These are phyloP conservation scores for Drosophila kurseongensis DNA, from an alignment of 1,140 invertebrate genomes.

Conservation along the genomic window DNA sequence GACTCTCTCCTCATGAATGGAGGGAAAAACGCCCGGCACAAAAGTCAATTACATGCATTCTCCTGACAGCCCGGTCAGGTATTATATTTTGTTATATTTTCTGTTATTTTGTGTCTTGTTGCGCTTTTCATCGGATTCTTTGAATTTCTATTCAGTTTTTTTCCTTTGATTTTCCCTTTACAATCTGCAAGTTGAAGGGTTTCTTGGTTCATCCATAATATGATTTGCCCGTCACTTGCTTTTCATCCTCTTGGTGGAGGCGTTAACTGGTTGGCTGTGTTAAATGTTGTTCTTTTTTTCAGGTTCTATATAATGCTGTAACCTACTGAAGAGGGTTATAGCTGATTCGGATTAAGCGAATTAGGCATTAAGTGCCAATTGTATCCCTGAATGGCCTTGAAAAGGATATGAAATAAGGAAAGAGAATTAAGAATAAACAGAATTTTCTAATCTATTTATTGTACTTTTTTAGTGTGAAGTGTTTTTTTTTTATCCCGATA, in stretches of 20 bases:
- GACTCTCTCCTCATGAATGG: conserved; percentile 31
- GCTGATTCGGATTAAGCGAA: conserved; percentile 23
- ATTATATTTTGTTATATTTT: conserved; percentile 58
- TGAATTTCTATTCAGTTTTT: conserved; percentile 51
- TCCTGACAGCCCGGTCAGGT: conserved; percentile 47
- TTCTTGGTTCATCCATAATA: conserved; percentile 35
- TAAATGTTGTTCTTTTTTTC: conserved; percentile 16
- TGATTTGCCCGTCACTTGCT: conserved; percentile 45
- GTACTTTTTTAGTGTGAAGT: neutral
- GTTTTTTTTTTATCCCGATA: neutral
- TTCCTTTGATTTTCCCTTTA: conserved; percentile 30
- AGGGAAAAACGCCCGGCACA: conserved; percentile 63
- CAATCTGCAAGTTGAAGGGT: conserved; percentile 66
- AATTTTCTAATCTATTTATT: conserved; percentile 7
- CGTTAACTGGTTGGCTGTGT: conserved; percentile 34
- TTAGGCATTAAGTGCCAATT: conserved; percentile 43
- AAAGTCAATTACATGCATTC: conserved; percentile 82
- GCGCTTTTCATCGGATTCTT: conserved; percentile 70
- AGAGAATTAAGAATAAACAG: neutral
- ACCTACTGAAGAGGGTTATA: conserved; percentile 14
- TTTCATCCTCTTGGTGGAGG: conserved; percentile 16
- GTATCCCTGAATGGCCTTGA: conserved; percentile 13
- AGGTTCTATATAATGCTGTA: conserved; percentile 13
- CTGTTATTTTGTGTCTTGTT: conserved; percentile 64
- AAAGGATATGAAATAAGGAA: neutral